These are phyloP conservation scores for Nasonia longicornis DNA, from an alignment of 1,140 invertebrate genomes.

Conservation along the genomic window DNA sequence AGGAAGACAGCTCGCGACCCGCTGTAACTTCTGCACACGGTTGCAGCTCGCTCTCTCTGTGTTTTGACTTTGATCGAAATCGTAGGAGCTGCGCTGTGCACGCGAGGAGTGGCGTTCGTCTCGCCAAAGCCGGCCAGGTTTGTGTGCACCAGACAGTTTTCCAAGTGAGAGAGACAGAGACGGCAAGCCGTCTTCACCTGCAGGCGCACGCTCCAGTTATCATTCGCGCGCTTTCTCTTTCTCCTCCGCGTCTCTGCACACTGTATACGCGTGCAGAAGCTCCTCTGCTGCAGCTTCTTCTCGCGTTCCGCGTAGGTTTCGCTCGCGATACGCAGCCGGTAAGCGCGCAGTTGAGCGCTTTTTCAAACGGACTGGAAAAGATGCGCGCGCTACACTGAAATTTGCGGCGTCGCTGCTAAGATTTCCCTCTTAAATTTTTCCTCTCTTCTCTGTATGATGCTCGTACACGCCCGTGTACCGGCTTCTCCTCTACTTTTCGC, in stretches of 20 bases:
- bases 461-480: background rate
- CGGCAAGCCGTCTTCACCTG: constrained; percentile 50
- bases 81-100: background rate
- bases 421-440: constrained; percentile 3
- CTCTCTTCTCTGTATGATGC: background rate
- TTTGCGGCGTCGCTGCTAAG: background rate
- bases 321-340: constrained; percentile 55
- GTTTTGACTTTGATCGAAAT: constrained; percentile 37
- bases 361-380: constrained; percentile 51
- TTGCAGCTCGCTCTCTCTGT: too few relatives aligned
- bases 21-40: background rate
- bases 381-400: constrained; percentile 17
- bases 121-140: background rate
- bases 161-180: background rate
- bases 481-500: background rate
- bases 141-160: constrained; percentile 52
- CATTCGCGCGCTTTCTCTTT: constrained; percentile 16
- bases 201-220: constrained; percentile 47
- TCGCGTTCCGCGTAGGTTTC: constrained; percentile 47
- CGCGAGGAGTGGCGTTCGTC: background rate
- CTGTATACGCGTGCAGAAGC: too few relatives aligned
- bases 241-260: background rate
- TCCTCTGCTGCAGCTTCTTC: too few relatives aligned
- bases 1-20: background rate
- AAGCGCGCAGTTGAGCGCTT: constrained; percentile 43